Conservation (phyloP, 2,888 invertebrate genomes). For the Cryptocephalus primarius region DNA sequence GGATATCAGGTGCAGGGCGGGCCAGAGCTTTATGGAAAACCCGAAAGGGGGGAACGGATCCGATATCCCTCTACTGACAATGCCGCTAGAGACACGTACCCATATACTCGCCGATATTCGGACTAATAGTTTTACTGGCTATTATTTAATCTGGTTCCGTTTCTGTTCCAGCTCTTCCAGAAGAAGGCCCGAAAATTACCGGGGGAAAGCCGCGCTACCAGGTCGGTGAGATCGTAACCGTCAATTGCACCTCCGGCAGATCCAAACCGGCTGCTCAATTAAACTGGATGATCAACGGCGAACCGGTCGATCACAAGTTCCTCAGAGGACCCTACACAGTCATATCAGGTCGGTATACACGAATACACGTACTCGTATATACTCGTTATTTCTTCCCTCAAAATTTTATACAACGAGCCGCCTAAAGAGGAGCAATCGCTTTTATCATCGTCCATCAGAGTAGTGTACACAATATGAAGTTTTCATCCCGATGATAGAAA, state of each 20-base stretch:
- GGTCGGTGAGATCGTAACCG: slow-evolving; percentile 68
- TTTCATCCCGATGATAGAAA: no score
- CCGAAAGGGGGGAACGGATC: not conserved
- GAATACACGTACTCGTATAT: not conserved
- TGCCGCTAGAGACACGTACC: no score
- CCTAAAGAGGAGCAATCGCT: no score
- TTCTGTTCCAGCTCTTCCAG: slow-evolving; percentile 57
- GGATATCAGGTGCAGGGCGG: not conserved
- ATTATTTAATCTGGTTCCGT: no score
- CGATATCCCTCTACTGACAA: not conserved
- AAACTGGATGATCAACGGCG: slow-evolving; percentile 80
- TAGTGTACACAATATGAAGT: no score
- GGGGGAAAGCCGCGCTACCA: slow-evolving; percentile 74
- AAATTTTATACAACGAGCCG: no score
- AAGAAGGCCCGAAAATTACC: slow-evolving; percentile 69
- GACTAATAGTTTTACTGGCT: no score
- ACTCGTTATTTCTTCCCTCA: no score
- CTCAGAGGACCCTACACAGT: slow-evolving; percentile 42
- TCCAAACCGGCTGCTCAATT: slow-evolving; percentile 75
- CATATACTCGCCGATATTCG: no score
- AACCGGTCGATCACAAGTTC: slow-evolving; percentile 46
- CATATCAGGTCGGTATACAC: slow-evolving; percentile 27
- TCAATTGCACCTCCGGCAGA: slow-evolving; percentile 75
- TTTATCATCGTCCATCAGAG: no score
- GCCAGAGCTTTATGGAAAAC: not conserved